Evolutionary conservation across 37 sponge, comb jelly and placozoan genomes (phyloP).

Genomic region (Spongilla lacustris): DNA sequence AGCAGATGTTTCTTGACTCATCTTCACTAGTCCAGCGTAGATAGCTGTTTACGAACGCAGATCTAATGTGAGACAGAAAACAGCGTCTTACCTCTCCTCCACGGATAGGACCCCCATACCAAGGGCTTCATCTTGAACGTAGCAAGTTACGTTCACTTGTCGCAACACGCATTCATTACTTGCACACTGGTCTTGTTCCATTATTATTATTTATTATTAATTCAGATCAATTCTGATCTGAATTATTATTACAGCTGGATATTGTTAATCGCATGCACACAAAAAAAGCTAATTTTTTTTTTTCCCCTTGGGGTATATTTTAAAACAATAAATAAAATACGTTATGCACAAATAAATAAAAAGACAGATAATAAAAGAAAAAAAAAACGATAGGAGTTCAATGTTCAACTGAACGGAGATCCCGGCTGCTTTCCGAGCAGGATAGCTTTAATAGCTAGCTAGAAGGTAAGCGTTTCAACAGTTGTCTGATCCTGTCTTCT

Average conservation of each 20-base stretch:
- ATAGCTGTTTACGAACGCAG: not conserved
- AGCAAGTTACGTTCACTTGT: conserved; percentile 11
- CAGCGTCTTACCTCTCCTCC: conserved; percentile 30
- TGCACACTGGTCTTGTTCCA: conserved; percentile 33
- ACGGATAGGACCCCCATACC: conserved; percentile 35
- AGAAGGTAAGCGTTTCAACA: not conserved
- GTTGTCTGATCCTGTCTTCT: not conserved
- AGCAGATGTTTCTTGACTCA: not conserved
- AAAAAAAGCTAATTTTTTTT: too few relatives aligned
- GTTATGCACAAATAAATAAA: too few relatives aligned
- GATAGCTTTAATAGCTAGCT: too few relatives aligned
- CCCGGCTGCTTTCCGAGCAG: too few relatives aligned
- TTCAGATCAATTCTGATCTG: too few relatives aligned
- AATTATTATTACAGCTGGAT: too few relatives aligned
- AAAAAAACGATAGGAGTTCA: too few relatives aligned
- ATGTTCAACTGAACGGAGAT: too few relatives aligned
- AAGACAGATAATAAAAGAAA: too few relatives aligned
- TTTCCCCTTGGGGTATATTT: too few relatives aligned
- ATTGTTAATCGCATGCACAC: too few relatives aligned
- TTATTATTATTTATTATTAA: not conserved
- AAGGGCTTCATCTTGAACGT: conserved; percentile 19
- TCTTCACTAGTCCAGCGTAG: conserved; percentile 43
- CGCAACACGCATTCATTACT: conserved; percentile 32
- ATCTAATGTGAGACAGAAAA: not conserved
- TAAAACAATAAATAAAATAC: too few relatives aligned